Evolutionary conservation across 2,113 vertebrate genomes (phyloP), one percentile per base, ranked within the genome.

Genomic region (Paracanthobrama guichenoti): DNA sequence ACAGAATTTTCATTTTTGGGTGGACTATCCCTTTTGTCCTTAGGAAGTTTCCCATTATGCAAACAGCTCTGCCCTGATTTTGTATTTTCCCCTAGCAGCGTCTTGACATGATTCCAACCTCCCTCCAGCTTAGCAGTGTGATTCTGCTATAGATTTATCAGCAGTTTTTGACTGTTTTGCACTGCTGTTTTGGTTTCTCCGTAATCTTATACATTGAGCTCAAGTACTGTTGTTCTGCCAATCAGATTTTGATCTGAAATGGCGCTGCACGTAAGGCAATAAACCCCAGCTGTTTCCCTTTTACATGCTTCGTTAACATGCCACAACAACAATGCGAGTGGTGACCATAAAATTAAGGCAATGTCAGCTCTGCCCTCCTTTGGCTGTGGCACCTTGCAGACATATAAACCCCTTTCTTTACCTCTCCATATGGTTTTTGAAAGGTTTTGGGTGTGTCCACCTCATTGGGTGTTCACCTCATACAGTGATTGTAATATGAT

Each of bases 401-500:
- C 53, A 69, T 53, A 7, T 4, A n/a, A 71, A 59, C 39, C 59
- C 50, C 31, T 16, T 39, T 46, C 57, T 53, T 62, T 72, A 76
- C 13, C 39, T 50, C 72, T 20, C 28, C 81, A 72, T 79, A 10
- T 66, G 28, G 46, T 22, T 50, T 76, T 76, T 31, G 26, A 31
- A 76, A 20, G 48, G 16, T 55, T 86, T 57, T 69, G 78, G 35
- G 60, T 72, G 77, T 76, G 84, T 87, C 69, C 46, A 39, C 53
- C 18, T 22, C 18, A 22, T 55, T 55, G 60, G 84, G 48, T 73
- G 69, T 50, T 85, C 71, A 69, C 72, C 72, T 82, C 79, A 82
- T 81, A 76, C 79, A 69, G 50, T 79, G 67, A 39, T 78, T 86
- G 84, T 83, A 85, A 87, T 72, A 85, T 82, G 24, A 81, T 59